phyloP scores from a whole-genome alignment of 2,797 vertebrate genomes.

The Poecile montanus region DNA sequence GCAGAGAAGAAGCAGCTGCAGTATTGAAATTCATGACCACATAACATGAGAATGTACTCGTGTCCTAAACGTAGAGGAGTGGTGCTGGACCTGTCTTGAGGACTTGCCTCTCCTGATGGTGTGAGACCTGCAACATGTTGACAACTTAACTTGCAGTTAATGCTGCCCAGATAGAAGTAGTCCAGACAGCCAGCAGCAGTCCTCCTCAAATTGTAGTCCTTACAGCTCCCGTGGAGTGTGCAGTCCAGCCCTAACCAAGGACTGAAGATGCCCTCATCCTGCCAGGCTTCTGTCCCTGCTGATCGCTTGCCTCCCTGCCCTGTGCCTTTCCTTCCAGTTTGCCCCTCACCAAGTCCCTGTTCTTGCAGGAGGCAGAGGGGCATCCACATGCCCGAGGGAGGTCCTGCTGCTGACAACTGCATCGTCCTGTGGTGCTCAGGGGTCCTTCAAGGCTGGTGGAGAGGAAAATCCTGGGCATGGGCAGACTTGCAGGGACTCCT shows the following conservation, averaged over 20 bases:
- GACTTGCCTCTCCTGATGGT: not conserved
- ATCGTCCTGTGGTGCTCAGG: accelerated
- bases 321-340: not conserved
- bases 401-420: not conserved
- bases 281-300: not conserved
- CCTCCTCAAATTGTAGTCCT: not conserved
- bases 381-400: not conserved
- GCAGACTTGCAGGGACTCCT: not conserved
- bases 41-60: not conserved
- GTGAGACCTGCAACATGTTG: not conserved
- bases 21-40: not conserved
- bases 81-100: not conserved
- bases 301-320: not conserved
- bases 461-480: not conserved
- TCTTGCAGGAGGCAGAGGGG: not conserved
- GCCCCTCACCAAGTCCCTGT: not conserved
- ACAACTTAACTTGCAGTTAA: not conserved
- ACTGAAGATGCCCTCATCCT: not conserved
- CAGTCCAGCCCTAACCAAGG: not conserved
- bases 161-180: not conserved
- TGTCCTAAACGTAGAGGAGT: not conserved
- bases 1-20: not conserved
- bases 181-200: not conserved
- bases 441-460: not conserved
- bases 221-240: accelerated